Base-by-base conservation (phyloP, 2,113 vertebrate species). In the Uria lomvia region DNA sequence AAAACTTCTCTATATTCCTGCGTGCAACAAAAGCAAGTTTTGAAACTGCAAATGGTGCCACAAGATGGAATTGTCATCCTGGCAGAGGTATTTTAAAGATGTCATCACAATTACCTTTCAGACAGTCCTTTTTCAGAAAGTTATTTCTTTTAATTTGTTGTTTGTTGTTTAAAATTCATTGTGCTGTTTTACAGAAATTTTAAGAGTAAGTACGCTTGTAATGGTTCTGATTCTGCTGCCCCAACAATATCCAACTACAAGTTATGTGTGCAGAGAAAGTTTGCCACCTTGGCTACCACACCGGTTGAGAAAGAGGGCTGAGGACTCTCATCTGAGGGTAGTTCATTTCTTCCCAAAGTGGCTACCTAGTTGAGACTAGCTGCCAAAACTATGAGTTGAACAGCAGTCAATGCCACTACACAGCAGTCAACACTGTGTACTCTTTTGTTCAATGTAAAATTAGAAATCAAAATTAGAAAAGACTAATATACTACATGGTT, bases 341-440 rank as follows among this genome's bases (percentile, higher is more conserved):
- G 16, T 34, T 50, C 0, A 30, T 27, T 13, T 75, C 34, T 73
- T 73, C 74, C 15, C 17, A 47, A n/a, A 71, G 10, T 40, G 47
- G 22, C 26, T 66, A 29, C 34, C 21, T 71, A 15, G 20, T 62
- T 91, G 40, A 67, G 62, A 47, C 8, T 52, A 42, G 36, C 49
- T 67, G 8, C 15, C 17, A 88, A 86, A 89, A 58, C 11, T 30
- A 38, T 6, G 15, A 83, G 4, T 26, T 49, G 34, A 71, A 89
- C 3, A 3, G 1, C 26, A 66, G 22, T 24, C n/a, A 58, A 13
- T 63, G 27, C 0, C 1, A 50, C 68, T 42, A 40, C 49, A 40
- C 15, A 26, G 3, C 15, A n/a, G 70, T 38, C 52, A 62, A 66
- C 4, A 11, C 16, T 24, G 16, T n/a, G 22, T 30, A 78, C 52